These are phyloP conservation scores for Ctenopoma kingsleyae DNA, from an alignment of 2,797 vertebrate species.

Conservation along the genomic window DNA sequence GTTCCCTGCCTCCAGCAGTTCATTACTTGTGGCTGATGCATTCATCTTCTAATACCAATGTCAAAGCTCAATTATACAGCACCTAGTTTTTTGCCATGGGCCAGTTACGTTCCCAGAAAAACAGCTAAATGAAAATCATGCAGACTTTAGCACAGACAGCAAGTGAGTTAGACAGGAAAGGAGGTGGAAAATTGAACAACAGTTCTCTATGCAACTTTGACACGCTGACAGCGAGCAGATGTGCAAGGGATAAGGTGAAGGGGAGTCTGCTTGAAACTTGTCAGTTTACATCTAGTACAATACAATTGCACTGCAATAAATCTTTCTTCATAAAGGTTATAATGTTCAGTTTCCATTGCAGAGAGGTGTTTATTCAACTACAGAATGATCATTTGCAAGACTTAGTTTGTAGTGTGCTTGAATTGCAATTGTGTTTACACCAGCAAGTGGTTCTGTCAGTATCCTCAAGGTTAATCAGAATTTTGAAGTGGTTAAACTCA, in stretches of 20 bases:
- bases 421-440: no score
- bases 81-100: slow-evolving; percentile 1
- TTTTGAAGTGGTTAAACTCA: no score
- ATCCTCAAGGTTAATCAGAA: no score
- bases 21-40: slow-evolving; percentile 18
- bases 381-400: no score
- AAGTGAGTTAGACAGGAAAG: not conserved
- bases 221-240: slow-evolving; percentile 23
- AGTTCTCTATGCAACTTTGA: slow-evolving; percentile 11
- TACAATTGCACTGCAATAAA: no score
- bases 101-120: not conserved
- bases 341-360: no score
- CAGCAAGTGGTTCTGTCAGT: no score
- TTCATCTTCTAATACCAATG: slow-evolving; percentile 16
- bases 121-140: slow-evolving; percentile 8
- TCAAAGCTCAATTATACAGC: slow-evolving; percentile 8
- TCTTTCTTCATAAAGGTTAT: no score
- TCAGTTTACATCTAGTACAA: no score
- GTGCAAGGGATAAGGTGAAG: not conserved
- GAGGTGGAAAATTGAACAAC: slow-evolving; percentile 19
- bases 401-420: no score
- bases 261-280: slow-evolving; percentile 4
- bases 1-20: slow-evolving; percentile 10
- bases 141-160: not conserved
- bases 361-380: no score